A percentile compares a stretch with the other conserved stretches of the same genome.
Conservation (phyloP, 2,888 invertebrate genomes). For the Clusia tigrina region DNA sequence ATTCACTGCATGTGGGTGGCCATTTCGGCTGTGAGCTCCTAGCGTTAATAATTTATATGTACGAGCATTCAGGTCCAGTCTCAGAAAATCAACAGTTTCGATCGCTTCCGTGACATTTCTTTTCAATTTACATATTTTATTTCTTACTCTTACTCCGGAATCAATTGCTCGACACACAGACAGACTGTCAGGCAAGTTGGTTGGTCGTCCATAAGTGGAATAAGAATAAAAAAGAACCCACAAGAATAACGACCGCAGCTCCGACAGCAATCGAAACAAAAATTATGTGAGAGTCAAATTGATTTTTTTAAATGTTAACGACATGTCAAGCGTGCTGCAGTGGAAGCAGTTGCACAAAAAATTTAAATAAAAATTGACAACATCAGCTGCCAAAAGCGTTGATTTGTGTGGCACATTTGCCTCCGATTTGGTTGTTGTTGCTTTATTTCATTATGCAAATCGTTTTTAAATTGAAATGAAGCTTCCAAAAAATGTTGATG, state of each 20-base stretch:
- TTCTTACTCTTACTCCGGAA: too few species aligned
- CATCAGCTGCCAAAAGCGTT: not conserved
- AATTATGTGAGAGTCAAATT: not conserved
- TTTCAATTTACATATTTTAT: not conserved
- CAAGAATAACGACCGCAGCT: not conserved
- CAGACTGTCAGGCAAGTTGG: not conserved
- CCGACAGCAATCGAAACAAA: too few species aligned
- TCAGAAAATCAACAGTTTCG: not conserved
- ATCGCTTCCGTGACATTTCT: not conserved
- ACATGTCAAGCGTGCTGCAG: not conserved
- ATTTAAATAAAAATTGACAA: not conserved
- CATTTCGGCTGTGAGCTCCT: too few species aligned
- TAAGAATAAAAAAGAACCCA: not conserved
- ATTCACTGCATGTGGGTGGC: too few species aligned
- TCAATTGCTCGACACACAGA: not conserved
- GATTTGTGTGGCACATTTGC: too few species aligned
- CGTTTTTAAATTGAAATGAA: too few species aligned
- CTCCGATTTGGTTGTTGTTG: too few species aligned
- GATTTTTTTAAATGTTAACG: not conserved
- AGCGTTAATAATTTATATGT: too few species aligned
- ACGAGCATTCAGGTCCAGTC: too few species aligned
- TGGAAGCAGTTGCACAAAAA: not conserved
- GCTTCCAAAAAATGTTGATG: too few species aligned
- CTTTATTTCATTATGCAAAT: too few species aligned
- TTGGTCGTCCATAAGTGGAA: not conserved